These are phyloP conservation scores for Anisognathus igniventris DNA, from an alignment of 2,797 vertebrate species.

Conservation along the genomic window DNA sequence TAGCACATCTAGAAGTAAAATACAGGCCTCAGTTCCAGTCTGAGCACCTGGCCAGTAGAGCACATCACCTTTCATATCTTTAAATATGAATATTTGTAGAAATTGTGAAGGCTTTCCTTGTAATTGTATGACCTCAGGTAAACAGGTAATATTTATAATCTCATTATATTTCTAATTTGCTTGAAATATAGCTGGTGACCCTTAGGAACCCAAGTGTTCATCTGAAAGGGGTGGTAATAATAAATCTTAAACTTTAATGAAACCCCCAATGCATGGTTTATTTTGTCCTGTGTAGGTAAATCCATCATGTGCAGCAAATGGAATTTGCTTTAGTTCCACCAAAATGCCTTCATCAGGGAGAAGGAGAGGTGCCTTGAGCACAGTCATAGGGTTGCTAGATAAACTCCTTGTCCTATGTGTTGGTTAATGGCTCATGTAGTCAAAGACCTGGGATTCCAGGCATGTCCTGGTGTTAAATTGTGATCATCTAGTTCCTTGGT, in stretches of 20 bases:
- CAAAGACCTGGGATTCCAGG: neutral
- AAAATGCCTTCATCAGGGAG: neutral
- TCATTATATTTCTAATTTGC: neutral
- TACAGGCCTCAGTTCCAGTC: neutral
- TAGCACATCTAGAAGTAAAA: neutral
- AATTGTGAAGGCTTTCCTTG: neutral
- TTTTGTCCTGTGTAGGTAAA: neutral
- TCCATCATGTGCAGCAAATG: neutral
- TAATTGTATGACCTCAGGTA: neutral
- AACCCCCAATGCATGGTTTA: neutral
- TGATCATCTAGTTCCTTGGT: neutral
- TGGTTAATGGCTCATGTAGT: neutral
- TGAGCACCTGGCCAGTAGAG: neutral
- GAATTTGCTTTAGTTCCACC: neutral
- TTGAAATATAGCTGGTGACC: neutral
- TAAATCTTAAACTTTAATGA: neutral
- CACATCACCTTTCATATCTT: neutral
- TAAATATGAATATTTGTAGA: neutral
- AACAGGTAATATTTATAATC: neutral
- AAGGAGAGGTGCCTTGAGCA: neutral
- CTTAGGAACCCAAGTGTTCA: neutral
- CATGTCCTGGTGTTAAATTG: neutral
- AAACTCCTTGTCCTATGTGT: neutral
- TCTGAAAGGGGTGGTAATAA: neutral
- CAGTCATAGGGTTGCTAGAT: neutral